Conservation (phyloP, 2,888 invertebrate genomes). For the Oithona nana region DNA sequence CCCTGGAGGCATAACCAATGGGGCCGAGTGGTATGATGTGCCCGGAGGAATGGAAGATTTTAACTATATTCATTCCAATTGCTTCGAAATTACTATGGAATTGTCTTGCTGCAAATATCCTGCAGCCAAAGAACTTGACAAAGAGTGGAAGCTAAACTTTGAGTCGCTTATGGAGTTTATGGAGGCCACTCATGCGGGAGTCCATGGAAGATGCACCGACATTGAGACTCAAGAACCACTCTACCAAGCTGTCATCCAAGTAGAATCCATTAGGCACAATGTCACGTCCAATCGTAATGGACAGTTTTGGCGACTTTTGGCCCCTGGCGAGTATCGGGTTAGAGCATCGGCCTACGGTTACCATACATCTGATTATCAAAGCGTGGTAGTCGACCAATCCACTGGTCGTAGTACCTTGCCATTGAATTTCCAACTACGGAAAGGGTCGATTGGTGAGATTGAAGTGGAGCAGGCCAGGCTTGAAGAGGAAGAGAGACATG, state of each 20-base stretch:
- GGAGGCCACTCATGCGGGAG: slow-evolving; percentile 58
- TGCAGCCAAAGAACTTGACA: slow-evolving; percentile 42
- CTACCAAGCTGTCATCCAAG: slow-evolving; percentile 43
- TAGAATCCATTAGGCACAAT: slow-evolving; percentile 57
- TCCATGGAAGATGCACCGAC: slow-evolving; percentile 47
- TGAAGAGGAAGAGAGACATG: background rate
- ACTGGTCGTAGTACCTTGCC: background rate
- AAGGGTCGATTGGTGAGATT: background rate
- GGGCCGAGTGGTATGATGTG: slow-evolving; percentile 83
- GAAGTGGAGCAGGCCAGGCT: background rate
- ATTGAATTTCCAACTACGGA: background rate
- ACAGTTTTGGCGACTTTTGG: slow-evolving; percentile 80
- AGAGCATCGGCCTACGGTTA: slow-evolving; percentile 53
- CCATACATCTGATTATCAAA: background rate
- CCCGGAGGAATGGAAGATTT: slow-evolving; percentile 82
- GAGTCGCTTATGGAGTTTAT: slow-evolving; percentile 65
- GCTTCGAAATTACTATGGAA: slow-evolving; percentile 85
- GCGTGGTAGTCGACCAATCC: background rate
- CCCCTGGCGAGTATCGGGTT: slow-evolving; percentile 66
- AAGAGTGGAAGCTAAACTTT: slow-evolving; percentile 70
- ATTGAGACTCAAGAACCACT: slow-evolving; percentile 34
- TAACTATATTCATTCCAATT: slow-evolving; percentile 79
- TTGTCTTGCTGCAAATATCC: slow-evolving; percentile 88
- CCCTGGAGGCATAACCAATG: slow-evolving; percentile 76
- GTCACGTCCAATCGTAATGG: slow-evolving; percentile 58